Evolutionary conservation across 1,140 invertebrate species (phyloP).

Genomic region (Galleria mellonella): DNA sequence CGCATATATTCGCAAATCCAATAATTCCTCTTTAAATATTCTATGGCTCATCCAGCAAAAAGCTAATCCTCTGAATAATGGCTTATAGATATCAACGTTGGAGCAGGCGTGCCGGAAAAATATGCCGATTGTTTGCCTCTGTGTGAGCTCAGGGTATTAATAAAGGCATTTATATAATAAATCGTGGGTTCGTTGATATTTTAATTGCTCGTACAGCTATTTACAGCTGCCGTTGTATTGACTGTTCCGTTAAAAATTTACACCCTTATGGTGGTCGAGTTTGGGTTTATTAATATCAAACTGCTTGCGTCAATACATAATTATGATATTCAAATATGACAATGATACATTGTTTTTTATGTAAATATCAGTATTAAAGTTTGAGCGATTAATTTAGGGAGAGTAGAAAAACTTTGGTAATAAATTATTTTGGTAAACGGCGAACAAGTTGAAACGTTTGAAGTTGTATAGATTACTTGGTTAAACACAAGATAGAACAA

Average conservation of each 20-base stretch:
- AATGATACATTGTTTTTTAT: no score
- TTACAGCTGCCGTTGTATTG: constrained; percentile 4
- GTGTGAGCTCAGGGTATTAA: constrained; percentile 32
- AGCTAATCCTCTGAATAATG: constrained; percentile 71
- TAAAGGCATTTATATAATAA: constrained; percentile 34
- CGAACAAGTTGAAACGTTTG: not conserved
- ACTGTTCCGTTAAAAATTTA: not conserved
- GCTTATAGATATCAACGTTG: constrained; percentile 66
- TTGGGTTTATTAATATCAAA: no score
- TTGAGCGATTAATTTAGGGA: not conserved
- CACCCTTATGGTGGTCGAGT: not conserved
- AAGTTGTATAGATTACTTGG: constrained; percentile 1
- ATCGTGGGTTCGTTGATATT: constrained; percentile 24
- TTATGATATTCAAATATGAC: no score
- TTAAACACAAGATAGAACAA: not conserved
- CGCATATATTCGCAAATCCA: constrained; percentile 53
- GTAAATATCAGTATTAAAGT: not conserved
- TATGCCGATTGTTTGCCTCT: constrained; percentile 47
- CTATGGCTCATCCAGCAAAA: constrained; percentile 61
- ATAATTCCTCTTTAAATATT: constrained; percentile 71
- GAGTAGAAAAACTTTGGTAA: constrained; percentile 1
- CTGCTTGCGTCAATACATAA: no score
- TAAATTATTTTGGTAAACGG: constrained; percentile 1
- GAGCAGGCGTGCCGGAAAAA: constrained; percentile 60
- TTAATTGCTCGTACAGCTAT: constrained; percentile 19